phyloP scores from a whole-genome alignment of 2,797 vertebrate genomes.

The Eulemur mongoz region DNA sequence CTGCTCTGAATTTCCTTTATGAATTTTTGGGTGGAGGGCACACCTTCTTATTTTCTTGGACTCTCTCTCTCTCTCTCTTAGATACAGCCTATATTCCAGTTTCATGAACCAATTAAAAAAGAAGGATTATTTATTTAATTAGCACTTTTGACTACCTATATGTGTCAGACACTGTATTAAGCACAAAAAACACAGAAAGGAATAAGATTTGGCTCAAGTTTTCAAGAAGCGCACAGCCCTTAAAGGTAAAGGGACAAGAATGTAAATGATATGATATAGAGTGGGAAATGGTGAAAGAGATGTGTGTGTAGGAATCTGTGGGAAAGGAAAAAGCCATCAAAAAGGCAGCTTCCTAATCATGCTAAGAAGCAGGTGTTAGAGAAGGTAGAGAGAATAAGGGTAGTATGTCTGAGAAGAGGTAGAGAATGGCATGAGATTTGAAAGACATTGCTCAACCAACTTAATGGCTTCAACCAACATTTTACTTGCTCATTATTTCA shows the following conservation, averaged over 20 bases:
- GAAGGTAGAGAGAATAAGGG: neutral
- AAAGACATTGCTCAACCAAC: neutral
- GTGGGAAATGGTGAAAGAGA: neutral
- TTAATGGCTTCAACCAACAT: neutral
- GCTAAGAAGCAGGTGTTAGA: neutral
- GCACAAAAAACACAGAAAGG: neutral
- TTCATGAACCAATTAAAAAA: neutral
- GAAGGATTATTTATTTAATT: neutral
- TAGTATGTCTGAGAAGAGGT: neutral
- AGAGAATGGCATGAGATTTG: neutral
- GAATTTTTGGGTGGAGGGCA: neutral
- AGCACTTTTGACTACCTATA: neutral
- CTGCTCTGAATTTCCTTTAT: neutral
- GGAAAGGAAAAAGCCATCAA: neutral
- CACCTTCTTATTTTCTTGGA: neutral
- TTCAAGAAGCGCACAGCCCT: neutral
- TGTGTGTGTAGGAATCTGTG: neutral
- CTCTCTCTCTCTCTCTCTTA: neutral
- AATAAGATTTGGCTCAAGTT: neutral
- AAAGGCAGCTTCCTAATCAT: neutral
- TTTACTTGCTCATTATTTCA: constrained; percentile 12
- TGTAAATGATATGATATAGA: neutral
- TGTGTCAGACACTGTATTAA: neutral
- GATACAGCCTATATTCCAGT: neutral
- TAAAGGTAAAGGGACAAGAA: neutral